These are phyloP conservation scores for Andrena minutula DNA, from an alignment of 2,888 invertebrate genomes.

Conservation along the genomic window DNA sequence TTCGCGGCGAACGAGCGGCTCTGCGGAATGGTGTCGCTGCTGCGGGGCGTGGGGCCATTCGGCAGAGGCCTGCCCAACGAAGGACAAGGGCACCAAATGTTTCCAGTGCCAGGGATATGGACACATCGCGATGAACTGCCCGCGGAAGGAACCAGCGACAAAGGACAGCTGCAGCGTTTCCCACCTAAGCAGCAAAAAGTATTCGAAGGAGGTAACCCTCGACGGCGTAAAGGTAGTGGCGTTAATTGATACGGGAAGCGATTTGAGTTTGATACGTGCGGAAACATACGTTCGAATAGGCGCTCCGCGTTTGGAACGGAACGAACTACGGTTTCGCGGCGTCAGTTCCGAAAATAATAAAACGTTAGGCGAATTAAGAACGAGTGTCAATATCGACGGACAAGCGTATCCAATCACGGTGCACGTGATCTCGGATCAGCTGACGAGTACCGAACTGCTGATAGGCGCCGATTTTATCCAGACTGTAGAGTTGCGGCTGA, in stretches of 20 bases:
- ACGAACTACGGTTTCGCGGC: background rate
- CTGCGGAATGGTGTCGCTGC: background rate
- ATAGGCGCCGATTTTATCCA: background rate
- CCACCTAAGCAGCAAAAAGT: background rate
- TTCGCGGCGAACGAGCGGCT: background rate
- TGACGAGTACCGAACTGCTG: no score
- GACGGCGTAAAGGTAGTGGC: background rate
- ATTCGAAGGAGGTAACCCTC: background rate
- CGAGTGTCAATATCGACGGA: background rate
- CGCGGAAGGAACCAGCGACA: background rate
- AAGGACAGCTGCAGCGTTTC: background rate
- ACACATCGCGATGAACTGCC: background rate
- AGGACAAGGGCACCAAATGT: background rate
- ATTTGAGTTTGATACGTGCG: background rate
- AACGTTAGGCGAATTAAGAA: background rate
- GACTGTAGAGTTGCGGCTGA: background rate
- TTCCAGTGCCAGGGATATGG: background rate
- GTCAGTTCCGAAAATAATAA: background rate
- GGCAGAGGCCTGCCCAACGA: background rate
- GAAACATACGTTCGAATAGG: background rate
- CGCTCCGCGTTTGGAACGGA: slow-evolving; percentile 3
- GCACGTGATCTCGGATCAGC: no score
- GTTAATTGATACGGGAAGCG: slow-evolving; percentile 1
- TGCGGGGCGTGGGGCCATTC: background rate
- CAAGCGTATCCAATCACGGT: background rate